Percentiles rank a stretch among this genome's conserved stretches.
phyloP scores from a whole-genome alignment of 1,140 invertebrate genomes.

The Drosophila dunni region DNA sequence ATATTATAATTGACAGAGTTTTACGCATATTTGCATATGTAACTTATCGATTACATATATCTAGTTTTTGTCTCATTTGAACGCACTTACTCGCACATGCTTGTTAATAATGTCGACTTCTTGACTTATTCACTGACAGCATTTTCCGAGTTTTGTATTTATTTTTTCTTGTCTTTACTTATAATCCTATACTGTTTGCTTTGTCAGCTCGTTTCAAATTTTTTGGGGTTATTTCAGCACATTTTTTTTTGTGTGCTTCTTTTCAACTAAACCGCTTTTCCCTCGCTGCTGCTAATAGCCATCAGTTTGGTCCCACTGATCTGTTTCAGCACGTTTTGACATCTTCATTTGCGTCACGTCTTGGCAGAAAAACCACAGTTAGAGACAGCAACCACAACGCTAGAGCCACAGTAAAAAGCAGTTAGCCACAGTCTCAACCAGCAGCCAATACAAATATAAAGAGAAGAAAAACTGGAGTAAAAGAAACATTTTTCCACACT shows the following conservation, averaged over 20 bases:
- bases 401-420: slow-evolving; percentile 34
- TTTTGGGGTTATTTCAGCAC: slow-evolving; percentile 21
- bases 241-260: slow-evolving; percentile 2
- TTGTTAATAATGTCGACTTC: slow-evolving; percentile 17
- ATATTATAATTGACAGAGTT: no score
- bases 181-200: slow-evolving; percentile 25
- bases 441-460: slow-evolving; percentile 3
- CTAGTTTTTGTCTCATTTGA: neutral
- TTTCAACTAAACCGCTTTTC: neutral
- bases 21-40: no score
- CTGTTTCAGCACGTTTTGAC: slow-evolving; percentile 42
- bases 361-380: slow-evolving; percentile 30
- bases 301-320: neutral
- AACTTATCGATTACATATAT: no score
- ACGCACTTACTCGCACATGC: neutral
- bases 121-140: slow-evolving; percentile 27
- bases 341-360: slow-evolving; percentile 57
- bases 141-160: neutral
- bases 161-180: neutral
- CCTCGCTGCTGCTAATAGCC: neutral
- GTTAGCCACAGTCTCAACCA: slow-evolving; percentile 28
- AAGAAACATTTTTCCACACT: neutral
- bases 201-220: slow-evolving; percentile 35
- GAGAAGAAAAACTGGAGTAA: neutral
- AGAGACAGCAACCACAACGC: slow-evolving; percentile 7